These are phyloP conservation scores for Rana temporaria DNA, from an alignment of 2,113 vertebrate species.

Conservation along the genomic window DNA sequence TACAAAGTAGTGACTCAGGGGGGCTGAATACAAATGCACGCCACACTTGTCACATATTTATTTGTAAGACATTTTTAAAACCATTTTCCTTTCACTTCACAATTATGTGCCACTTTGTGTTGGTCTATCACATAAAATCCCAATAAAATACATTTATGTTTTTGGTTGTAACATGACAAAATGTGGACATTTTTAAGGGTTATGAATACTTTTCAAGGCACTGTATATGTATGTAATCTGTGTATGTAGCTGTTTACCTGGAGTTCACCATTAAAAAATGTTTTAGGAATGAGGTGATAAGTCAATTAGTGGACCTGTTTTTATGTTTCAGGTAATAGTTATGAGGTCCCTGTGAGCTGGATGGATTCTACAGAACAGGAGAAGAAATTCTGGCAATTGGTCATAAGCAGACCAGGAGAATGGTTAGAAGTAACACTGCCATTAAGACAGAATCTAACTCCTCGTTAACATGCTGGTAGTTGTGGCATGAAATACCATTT, in stretches of 20 bases:
- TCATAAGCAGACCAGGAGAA: constrained; percentile 80
- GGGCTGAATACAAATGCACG: no score
- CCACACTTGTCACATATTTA: no score
- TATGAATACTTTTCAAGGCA: no score
- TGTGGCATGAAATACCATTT: background rate
- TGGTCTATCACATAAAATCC: no score
- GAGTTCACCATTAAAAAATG: background rate
- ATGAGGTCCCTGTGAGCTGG: constrained; percentile 86
- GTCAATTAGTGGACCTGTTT: background rate
- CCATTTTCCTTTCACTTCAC: no score
- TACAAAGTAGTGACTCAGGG: no score
- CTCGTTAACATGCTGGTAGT: constrained; percentile 31
- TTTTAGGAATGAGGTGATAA: background rate
- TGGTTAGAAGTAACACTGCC: constrained; percentile 88
- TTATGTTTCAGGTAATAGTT: constrained; percentile 81
- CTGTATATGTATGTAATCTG: background rate
- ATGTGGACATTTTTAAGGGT: no score
- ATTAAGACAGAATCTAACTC: constrained; percentile 82
- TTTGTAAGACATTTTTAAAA: no score
- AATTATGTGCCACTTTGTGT: no score
- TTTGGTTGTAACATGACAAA: no score
- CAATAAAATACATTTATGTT: no score
- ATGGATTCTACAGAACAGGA: constrained; percentile 95
- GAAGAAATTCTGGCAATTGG: constrained; percentile 76
- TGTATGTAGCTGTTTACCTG: background rate